These are phyloP conservation scores for Orussus abietinus DNA, from an alignment of 1,140 invertebrate species.

Conservation along the genomic window DNA sequence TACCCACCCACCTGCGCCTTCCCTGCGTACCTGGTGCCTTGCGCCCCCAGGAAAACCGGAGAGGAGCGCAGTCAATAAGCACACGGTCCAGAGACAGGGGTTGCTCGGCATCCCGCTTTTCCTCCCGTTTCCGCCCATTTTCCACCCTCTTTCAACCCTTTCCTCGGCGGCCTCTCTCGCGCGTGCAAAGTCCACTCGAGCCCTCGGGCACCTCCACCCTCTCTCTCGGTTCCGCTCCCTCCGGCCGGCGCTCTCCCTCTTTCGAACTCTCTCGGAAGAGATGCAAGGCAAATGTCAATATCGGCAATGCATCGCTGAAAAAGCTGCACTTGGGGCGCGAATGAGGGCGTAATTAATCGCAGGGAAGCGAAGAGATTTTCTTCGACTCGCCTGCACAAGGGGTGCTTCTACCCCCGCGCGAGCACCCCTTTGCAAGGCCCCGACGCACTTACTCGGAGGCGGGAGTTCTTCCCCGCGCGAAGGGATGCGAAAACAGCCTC, in stretches of 20 bases:
- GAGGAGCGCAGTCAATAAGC: slow-evolving; percentile 35
- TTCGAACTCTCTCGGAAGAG: slow-evolving; percentile 15
- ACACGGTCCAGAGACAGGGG: slow-evolving; percentile 50
- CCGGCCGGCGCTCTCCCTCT: slow-evolving; percentile 7
- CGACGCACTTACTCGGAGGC: background rate
- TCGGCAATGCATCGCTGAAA: slow-evolving; percentile 39
- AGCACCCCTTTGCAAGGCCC: background rate
- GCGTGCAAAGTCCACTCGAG: slow-evolving; percentile 4
- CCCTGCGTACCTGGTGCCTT: slow-evolving; percentile 24
- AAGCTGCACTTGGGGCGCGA: slow-evolving; percentile 38
- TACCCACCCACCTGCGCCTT: slow-evolving; percentile 9
- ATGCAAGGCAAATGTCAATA: slow-evolving; percentile 49
- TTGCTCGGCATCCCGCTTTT: slow-evolving; percentile 15
- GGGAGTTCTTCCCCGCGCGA: background rate
- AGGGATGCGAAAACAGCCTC: too few species aligned
- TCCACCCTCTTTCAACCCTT: slow-evolving; percentile 19
- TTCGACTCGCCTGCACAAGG: background rate
- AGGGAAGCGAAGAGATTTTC: slow-evolving; percentile 29
- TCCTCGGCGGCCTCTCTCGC: slow-evolving; percentile 3
- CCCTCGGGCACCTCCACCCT: slow-evolving; percentile 16
- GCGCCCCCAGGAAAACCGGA: slow-evolving; percentile 27
- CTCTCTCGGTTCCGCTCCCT: slow-evolving; percentile 1
- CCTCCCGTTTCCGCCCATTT: slow-evolving; percentile 18
- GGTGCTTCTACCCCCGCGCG: background rate
- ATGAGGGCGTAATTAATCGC: slow-evolving; percentile 53